Evolutionary conservation across 2,113 vertebrate species (phyloP), one percentile per base, ranked within the genome.

Genomic region (Erpornis zantholeuca): DNA sequence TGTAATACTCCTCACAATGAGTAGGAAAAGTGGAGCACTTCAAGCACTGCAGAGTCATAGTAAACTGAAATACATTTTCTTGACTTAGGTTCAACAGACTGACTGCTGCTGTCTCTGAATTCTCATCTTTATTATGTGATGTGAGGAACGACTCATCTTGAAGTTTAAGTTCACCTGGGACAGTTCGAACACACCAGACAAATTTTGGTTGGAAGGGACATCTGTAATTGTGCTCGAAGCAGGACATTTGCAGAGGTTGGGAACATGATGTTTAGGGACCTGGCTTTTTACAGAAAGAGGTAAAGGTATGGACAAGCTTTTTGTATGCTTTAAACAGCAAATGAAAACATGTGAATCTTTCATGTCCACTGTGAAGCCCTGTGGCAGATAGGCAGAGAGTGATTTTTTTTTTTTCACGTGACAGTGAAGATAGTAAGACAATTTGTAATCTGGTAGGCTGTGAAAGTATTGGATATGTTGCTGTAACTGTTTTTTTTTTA

Each of bases 31-130:
- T 17, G 35, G n/a, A 52, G 9, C 35, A 50, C 8, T 49, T 84
- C 25, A 42, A 20, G 35, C 36, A 5, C 14, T 82, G 33, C n/a
- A 53, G 8, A 4, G 17, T 65, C 2, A 0, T 5, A 5, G 45
- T 49, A 56, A 22, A 5, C 38, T 84, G 69, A 66, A 82, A 29
- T 53, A 44, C 3, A 8, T 56, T 35, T 64, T 80, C 36, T 44
- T 88, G 35, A 33, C 49, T 59, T 76, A 15, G 11, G 8, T 68
- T 76, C 10, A 50, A 3, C 28, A 68, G 31, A 60, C 13, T 38
- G 35, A 45, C 25, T 1, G 0, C 47, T 80, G 63, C 33, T 86
- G 8, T 50, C 33, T 56, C 52, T 64, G 49, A 83, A 64, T 68
- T 38, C 18, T 65, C n/a, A 14, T 42, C 31, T 61, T 86, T 69